A percentile compares a stretch with the other conserved stretches of the same genome.
Conservation (phyloP, 2,113 vertebrate genomes). For the Pionites leucogaster region DNA sequence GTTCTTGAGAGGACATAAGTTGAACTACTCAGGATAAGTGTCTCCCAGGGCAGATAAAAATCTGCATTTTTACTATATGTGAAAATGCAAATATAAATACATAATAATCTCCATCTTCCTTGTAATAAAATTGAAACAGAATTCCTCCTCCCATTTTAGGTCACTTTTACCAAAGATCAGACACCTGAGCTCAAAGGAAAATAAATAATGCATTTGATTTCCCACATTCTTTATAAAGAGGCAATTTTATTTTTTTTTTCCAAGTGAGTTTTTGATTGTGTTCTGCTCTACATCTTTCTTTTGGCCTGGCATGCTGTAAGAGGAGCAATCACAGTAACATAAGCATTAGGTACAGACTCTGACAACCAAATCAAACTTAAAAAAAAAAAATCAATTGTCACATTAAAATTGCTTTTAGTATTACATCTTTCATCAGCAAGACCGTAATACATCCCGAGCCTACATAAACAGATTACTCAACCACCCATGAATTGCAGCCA, state of each 20-base stretch:
- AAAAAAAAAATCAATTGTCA: conserved; percentile 2
- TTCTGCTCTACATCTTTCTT: background rate
- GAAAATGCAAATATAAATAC: conserved; percentile 6
- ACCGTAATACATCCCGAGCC: background rate
- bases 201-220: background rate
- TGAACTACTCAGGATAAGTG: background rate
- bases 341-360: background rate
- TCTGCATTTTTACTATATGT: background rate
- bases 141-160: background rate
- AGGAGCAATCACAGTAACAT: conserved; percentile 17
- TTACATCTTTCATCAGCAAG: conserved; percentile 27
- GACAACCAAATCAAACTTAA: conserved; percentile 22
- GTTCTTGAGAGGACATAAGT: background rate
- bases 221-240: background rate
- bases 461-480: conserved; percentile 40
- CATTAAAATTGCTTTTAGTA: conserved; percentile 50
- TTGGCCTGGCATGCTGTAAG: background rate
- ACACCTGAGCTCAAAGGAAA: background rate
- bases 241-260: background rate
- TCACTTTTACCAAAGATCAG: background rate
- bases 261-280: conserved; percentile 10
- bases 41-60: background rate
- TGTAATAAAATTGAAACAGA: background rate
- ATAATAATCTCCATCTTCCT: background rate
- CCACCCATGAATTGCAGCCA: conserved; percentile 10